phyloP scores from a whole-genome alignment of 2,113 vertebrate genomes.

The Paracanthobrama guichenoti region DNA sequence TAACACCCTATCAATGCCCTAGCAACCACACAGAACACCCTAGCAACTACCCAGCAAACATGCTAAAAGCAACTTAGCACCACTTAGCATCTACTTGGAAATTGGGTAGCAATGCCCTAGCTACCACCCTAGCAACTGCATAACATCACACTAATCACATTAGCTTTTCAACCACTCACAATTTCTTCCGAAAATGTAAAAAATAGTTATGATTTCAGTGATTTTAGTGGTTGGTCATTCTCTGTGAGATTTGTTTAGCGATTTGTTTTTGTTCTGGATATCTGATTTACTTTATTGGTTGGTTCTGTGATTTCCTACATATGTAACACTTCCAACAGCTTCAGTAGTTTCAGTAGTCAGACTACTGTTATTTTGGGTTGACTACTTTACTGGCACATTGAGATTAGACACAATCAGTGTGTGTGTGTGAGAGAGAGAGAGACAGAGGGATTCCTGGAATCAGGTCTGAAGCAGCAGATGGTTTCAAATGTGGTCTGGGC shows the following conservation, averaged over 20 bases:
- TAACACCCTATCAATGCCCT: too few relatives aligned
- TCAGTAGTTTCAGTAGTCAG: background rate
- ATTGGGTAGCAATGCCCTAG: too few relatives aligned
- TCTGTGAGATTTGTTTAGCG: background rate
- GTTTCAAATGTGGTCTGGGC: conserved; percentile 31
- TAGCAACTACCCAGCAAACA: too few relatives aligned
- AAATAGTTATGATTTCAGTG: background rate
- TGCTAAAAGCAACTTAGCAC: too few relatives aligned
- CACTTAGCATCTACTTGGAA: too few relatives aligned
- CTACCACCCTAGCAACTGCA: too few relatives aligned
- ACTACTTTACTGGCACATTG: background rate
- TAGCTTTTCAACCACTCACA: too few relatives aligned
- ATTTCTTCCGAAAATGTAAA: background rate
- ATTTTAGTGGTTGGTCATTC: background rate
- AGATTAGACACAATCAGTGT: background rate
- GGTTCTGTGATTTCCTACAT: background rate
- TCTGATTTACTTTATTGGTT: background rate
- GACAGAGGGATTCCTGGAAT: background rate
- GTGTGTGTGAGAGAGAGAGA: background rate
- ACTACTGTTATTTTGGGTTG: background rate
- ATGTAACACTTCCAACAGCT: background rate
- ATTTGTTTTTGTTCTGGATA: background rate
- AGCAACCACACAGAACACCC: too few relatives aligned
- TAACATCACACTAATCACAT: too few relatives aligned
- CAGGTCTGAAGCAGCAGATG: conserved; percentile 18